These are phyloP conservation scores for Rallus limicola DNA, from an alignment of 2,113 vertebrate genomes.

Conservation along the genomic window DNA sequence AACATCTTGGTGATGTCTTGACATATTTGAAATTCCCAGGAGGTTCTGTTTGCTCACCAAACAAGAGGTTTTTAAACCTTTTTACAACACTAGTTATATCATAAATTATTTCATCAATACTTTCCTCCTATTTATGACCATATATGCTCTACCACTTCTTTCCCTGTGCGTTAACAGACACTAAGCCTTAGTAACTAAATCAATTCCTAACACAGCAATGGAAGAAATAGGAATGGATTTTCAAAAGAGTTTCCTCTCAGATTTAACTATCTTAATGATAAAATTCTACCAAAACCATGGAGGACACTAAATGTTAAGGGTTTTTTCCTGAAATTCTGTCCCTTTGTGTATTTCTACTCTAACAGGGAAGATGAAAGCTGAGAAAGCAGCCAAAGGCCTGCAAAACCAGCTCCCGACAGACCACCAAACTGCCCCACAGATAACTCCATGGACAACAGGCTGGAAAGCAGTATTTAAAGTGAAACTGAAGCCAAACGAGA, in stretches of 20 bases:
- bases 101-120: neutral
- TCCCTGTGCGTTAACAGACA: neutral
- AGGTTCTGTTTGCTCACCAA: neutral
- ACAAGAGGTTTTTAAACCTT: neutral
- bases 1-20: neutral
- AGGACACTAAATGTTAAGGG: neutral
- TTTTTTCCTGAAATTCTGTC: neutral
- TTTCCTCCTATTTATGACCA: neutral
- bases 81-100: neutral
- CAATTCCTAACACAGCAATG: neutral
- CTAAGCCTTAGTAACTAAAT: neutral
- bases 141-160: neutral
- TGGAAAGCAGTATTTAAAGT: neutral
- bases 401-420: neutral
- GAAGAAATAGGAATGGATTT: neutral
- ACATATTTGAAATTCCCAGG: neutral
- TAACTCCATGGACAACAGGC: neutral
- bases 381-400: neutral
- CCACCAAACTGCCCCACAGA: neutral
- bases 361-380: neutral
- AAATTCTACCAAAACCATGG: neutral
- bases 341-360: neutral
- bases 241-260: neutral
- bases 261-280: neutral
- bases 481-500: slow-evolving; percentile 5